phyloP scores from a whole-genome alignment of 1,140 invertebrate genomes.

The Subanguina moxae region DNA sequence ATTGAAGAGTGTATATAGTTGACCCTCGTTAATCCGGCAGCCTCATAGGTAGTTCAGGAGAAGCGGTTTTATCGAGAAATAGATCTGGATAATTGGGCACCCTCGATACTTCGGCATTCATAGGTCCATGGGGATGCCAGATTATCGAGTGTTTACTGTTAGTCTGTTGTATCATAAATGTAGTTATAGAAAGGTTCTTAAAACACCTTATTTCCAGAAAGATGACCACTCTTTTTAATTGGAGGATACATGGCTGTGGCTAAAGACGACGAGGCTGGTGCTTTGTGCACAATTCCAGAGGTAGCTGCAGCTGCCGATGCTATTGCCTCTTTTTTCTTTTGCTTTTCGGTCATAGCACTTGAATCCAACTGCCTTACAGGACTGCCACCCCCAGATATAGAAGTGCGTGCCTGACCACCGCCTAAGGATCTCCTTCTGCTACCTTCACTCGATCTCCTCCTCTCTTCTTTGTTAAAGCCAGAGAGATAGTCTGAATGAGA shows the following conservation, averaged over 20 bases:
- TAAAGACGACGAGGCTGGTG: conserved; percentile 2
- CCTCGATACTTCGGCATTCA: too few species aligned
- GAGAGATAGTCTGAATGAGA: background rate
- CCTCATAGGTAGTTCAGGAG: background rate
- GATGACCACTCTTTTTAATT: conserved; percentile 1
- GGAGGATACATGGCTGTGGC: conserved; percentile 13
- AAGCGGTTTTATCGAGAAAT: background rate
- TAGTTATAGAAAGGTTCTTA: background rate
- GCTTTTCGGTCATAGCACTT: background rate
- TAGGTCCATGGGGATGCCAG: background rate
- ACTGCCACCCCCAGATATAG: conserved; percentile 7
- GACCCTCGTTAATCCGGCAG: too few species aligned
- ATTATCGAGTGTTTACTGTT: background rate
- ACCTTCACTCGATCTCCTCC: background rate
- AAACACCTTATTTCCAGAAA: background rate
- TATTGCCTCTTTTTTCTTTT: background rate
- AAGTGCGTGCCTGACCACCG: conserved; percentile 1
- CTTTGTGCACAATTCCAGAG: background rate
- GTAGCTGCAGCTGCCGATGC: background rate
- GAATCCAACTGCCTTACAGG: background rate
- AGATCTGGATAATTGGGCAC: too few species aligned
- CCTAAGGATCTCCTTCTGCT: background rate
- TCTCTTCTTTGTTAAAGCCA: background rate
- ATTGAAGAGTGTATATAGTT: too few species aligned
- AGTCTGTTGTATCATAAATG: background rate